Conservation (phyloP, 1,140 invertebrate species). For the Theocolax elegans region DNA sequence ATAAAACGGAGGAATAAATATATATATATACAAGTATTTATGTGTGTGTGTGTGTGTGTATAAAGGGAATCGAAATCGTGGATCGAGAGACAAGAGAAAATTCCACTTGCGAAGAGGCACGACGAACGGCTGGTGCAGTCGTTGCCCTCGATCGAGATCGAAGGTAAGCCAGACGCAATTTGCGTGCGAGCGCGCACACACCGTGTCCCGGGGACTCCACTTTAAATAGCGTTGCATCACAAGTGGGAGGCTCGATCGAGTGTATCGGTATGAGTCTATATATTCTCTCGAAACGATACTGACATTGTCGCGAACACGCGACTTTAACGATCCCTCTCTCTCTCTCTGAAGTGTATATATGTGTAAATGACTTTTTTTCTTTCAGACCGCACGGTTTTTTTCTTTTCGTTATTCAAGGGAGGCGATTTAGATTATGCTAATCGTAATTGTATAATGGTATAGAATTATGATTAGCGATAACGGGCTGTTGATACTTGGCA, state of each 20-base stretch:
- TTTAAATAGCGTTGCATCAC: slow-evolving; percentile 36
- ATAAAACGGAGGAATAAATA: no score
- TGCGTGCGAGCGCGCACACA: background rate
- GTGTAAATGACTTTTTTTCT: no score
- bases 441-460: no score
- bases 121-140: slow-evolving; percentile 29
- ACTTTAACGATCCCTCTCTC: background rate
- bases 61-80: slow-evolving; percentile 25
- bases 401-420: no score
- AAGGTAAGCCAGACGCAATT: slow-evolving; percentile 44
- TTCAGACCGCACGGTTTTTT: no score
- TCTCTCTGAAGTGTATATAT: background rate
- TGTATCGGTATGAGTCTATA: background rate
- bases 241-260: slow-evolving; percentile 3
- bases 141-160: slow-evolving; percentile 45
- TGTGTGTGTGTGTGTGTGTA: background rate
- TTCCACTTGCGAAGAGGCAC: slow-evolving; percentile 19
- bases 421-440: no score
- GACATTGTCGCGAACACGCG: no score
- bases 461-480: no score
- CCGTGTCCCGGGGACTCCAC: background rate
- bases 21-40: no score
- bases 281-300: no score
- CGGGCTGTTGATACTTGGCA: no score
- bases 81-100: slow-evolving; percentile 21